Evolutionary conservation across 2,113 vertebrate species (phyloP).

Genomic region (Synodontis membranacea): DNA sequence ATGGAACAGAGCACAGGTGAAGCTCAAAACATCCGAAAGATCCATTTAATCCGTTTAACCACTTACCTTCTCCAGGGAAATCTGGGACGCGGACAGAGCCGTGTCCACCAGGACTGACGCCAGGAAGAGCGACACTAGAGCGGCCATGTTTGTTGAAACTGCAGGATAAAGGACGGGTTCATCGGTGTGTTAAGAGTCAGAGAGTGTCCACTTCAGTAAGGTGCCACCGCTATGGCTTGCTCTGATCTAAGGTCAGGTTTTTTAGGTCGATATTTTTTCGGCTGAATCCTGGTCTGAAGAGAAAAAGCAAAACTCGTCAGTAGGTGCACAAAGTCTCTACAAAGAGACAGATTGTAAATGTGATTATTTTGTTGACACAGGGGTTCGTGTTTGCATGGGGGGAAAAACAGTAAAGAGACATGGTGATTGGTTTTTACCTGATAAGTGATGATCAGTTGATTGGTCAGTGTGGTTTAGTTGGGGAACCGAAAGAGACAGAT

Average conservation of each 20-base stretch:
- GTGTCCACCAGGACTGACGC: constrained; percentile 56
- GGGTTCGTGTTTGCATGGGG: constrained; percentile 34
- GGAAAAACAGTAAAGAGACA: constrained; percentile 13
- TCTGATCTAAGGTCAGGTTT: not conserved
- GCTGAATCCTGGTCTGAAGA: not conserved
- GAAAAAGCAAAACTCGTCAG: not conserved
- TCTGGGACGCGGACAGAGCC: constrained; percentile 61
- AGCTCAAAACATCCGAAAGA: constrained; percentile 69
- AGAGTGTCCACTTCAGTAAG: not conserved
- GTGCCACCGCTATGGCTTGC: not conserved
- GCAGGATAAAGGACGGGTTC: constrained; percentile 24
- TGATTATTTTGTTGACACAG: constrained; percentile 52
- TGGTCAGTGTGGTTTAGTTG: constrained; percentile 24
- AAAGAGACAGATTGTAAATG: constrained; percentile 57
- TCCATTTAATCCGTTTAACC: not conserved
- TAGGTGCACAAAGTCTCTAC: constrained; percentile 30
- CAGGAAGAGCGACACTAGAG: constrained; percentile 59
- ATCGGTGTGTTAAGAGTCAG: not conserved
- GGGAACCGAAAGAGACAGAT: not conserved
- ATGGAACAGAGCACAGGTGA: constrained; percentile 38
- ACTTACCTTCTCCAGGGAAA: constrained; percentile 63
- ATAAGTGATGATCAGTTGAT: constrained; percentile 37
- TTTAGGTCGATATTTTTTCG: not conserved
- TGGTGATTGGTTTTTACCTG: constrained; percentile 22
- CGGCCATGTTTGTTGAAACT: constrained; percentile 62